Percentiles rank a stretch among this genome's conserved stretches.
Conservation (phyloP, 1,140 invertebrate species). For the Camponotus floridanus region DNA sequence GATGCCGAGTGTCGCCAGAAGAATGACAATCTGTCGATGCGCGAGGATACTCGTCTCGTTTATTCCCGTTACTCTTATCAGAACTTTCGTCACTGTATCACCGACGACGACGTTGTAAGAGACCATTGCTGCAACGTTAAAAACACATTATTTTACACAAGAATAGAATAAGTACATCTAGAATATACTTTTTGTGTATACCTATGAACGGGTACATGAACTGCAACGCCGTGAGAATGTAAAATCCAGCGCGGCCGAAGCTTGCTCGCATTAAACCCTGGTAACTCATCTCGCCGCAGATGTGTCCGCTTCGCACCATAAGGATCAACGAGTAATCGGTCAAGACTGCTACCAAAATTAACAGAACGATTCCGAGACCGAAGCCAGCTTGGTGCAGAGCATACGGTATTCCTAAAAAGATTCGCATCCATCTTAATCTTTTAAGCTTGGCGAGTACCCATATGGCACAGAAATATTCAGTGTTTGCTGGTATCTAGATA, state of each 20-base stretch:
- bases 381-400: constrained; percentile 94
- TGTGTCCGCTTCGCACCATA: constrained; percentile 92
- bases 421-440: background rate
- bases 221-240: constrained; percentile 92
- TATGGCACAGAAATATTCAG: too few species aligned
- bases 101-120: constrained; percentile 97
- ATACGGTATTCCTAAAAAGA: constrained; percentile 91
- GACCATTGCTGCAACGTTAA: constrained; percentile 92
- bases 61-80: constrained; percentile 89
- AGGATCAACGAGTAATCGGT: constrained; percentile 95
- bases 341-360: constrained; percentile 92
- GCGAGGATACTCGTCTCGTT: constrained; percentile 87
- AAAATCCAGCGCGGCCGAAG: constrained; percentile 93
- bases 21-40: constrained; percentile 92
- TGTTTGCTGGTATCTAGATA: too few species aligned
- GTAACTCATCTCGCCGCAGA: constrained; percentile 94
- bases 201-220: constrained; percentile 96
- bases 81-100: constrained; percentile 95
- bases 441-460: background rate
- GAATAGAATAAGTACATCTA: too few species aligned
- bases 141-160: background rate
- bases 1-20: constrained; percentile 91
- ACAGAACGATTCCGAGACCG: constrained; percentile 91
- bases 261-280: constrained; percentile 94
- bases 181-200: constrained; percentile 79